These are phyloP conservation scores for Anguilla obscura DNA, from an alignment of 2,797 vertebrate genomes.

Conservation along the genomic window DNA sequence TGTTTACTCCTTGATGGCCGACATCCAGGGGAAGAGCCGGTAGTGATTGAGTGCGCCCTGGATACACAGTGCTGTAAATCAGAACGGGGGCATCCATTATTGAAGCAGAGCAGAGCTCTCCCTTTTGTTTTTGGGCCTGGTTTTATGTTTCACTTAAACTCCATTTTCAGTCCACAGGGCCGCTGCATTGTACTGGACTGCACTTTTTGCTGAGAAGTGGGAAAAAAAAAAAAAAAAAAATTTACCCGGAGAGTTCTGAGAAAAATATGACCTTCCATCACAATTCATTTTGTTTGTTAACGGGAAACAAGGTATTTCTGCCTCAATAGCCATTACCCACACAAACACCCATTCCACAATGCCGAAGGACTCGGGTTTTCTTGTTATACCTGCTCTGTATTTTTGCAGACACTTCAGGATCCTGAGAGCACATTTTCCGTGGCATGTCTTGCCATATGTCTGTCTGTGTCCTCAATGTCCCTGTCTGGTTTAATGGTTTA, in stretches of 20 bases:
- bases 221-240: not conserved
- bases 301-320: not conserved
- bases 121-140: not conserved
- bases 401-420: not conserved
- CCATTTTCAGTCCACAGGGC: not conserved
- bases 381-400: not conserved
- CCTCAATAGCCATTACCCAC: not conserved
- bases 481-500: not conserved
- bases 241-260: not conserved
- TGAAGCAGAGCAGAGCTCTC: slow-evolving; percentile 8
- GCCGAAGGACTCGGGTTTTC: not conserved
- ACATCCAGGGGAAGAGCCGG: not conserved
- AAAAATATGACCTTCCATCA: not conserved
- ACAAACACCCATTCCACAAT: not conserved
- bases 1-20: not conserved
- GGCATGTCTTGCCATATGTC: no score
- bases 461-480: not conserved
- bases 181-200: not conserved
- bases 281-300: not conserved
- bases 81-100: slow-evolving; percentile 13
- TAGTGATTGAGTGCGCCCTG: not conserved
- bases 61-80: slow-evolving; percentile 6
- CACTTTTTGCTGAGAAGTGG: not conserved
- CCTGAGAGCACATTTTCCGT: not conserved
- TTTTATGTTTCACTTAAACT: slow-evolving; percentile 5